phyloP scores from a whole-genome alignment of 2,113 vertebrate species.

The Diadophis punctatus region DNA sequence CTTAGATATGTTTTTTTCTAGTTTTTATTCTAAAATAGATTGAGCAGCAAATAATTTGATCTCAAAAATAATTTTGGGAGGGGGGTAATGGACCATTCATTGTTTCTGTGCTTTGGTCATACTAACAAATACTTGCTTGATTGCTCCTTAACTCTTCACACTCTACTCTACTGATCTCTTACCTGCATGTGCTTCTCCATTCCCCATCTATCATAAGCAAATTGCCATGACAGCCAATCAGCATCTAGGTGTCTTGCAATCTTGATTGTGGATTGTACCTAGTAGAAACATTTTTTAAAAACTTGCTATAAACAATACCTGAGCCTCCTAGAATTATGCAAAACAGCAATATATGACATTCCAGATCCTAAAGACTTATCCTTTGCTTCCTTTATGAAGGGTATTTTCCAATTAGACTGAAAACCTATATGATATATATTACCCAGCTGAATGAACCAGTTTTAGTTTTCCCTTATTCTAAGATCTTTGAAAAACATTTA shows the following conservation, averaged over 20 bases:
- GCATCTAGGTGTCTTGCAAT: conserved; percentile 53
- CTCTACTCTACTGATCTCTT: conserved; percentile 13
- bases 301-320: not conserved
- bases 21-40: not conserved
- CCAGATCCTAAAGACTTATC: not conserved
- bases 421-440: not conserved
- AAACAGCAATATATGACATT: not conserved
- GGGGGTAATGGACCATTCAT: not conserved
- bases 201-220: conserved; percentile 2
- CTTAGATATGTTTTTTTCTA: not conserved
- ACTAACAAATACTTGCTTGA: conserved; percentile 2
- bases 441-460: not conserved
- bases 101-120: not conserved
- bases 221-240: conserved; percentile 63
- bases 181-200: conserved; percentile 46
- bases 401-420: not conserved
- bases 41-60: not conserved
- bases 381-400: not conserved
- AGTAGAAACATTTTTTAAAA: conserved; percentile 20
- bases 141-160: conserved; percentile 48
- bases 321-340: not conserved
- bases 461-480: not conserved
- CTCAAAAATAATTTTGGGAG: not conserved
- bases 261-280: conserved; percentile 70
- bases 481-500: not conserved